phyloP scores from a whole-genome alignment of 2,113 vertebrate genomes.

The Prionailurus viverrinus region DNA sequence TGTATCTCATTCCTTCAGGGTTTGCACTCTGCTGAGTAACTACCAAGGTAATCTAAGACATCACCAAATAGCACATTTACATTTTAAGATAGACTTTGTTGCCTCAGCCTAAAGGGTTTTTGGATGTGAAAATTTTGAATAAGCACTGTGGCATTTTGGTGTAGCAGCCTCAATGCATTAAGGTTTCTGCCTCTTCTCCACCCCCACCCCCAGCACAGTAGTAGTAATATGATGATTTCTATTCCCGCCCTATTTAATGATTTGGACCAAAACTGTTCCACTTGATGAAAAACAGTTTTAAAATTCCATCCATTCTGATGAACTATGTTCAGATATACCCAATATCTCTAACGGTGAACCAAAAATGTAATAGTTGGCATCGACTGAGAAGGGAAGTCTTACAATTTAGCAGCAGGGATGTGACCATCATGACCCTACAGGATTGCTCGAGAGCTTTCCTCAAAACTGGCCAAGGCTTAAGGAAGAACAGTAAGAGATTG shows the following conservation, averaged over 20 bases:
- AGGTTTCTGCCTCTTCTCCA: background rate
- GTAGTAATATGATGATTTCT: background rate
- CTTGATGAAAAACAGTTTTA: constrained; percentile 12
- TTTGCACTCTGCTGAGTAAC: background rate
- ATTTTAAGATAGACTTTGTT: background rate
- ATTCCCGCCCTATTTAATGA: background rate
- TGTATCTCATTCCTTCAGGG: background rate
- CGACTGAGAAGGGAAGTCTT: background rate
- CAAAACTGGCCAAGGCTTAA: background rate
- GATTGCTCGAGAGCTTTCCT: background rate
- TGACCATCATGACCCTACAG: background rate
- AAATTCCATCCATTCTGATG: constrained; percentile 16
- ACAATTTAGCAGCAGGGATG: background rate
- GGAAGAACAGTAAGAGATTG: background rate
- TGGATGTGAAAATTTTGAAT: background rate
- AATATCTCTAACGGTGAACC: background rate
- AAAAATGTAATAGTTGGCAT: background rate
- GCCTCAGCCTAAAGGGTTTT: background rate
- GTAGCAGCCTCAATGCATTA: background rate
- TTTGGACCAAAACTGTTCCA: background rate
- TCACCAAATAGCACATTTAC: background rate
- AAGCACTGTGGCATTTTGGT: background rate
- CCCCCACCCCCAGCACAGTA: background rate
- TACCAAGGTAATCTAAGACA: background rate
- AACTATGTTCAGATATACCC: background rate